Percentiles rank a stretch among this genome's conserved stretches.
Evolutionary conservation across 2,888 invertebrate genomes (phyloP).

Genomic region (Cyclophora punctaria): DNA sequence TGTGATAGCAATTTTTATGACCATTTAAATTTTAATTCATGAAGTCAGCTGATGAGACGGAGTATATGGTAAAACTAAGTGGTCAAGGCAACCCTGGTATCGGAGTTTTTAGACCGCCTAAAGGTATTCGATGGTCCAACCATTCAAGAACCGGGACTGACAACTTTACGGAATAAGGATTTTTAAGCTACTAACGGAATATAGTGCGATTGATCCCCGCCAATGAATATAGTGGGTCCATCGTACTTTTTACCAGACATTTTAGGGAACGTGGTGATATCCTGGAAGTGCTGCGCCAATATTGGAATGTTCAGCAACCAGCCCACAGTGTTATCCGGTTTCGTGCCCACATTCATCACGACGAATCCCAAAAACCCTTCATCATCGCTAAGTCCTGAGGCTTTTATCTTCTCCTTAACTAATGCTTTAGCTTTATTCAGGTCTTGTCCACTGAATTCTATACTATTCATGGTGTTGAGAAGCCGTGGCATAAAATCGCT

Average conservation of each 20-base stretch:
- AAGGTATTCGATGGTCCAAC: no score
- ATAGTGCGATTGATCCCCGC: conserved; percentile 43
- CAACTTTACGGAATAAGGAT: no score
- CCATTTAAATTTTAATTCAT: no score
- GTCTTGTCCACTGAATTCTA: conserved; percentile 70
- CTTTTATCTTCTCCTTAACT: conserved; percentile 34
- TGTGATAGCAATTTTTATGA: no score
- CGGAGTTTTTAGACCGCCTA: no score
- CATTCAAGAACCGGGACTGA: no score
- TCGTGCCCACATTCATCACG: conserved; percentile 40
- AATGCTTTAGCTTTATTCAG: conserved; percentile 75
- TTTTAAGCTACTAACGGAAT: conserved; percentile 39
- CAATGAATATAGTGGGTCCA: conserved; percentile 49
- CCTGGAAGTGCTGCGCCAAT: conserved; percentile 27
- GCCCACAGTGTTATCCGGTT: conserved; percentile 28
- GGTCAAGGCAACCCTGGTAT: no score
- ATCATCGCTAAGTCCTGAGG: conserved; percentile 26
- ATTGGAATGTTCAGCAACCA: conserved; percentile 46
- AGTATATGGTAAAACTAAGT: no score
- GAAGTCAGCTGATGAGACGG: no score
- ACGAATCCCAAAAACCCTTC: conserved; percentile 30
- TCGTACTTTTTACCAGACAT: conserved; percentile 29
- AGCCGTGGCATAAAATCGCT: conserved; percentile 71
- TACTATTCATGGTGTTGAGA: conserved; percentile 70
- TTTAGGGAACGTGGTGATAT: conserved; percentile 43